Base-by-base conservation (phyloP, 2,797 vertebrate species). In the Notamacropus eugenii region DNA sequence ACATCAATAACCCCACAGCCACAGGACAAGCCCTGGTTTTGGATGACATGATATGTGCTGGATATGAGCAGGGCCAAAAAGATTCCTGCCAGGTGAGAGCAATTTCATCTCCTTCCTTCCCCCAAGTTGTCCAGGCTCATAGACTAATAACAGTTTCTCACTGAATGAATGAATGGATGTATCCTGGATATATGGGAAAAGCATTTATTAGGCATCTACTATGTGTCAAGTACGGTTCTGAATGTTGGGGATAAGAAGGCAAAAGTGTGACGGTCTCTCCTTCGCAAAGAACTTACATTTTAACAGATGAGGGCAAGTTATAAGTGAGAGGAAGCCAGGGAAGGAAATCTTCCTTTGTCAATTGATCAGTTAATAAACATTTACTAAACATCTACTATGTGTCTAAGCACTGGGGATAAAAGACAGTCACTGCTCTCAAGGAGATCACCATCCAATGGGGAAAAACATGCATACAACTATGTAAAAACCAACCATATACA, bases 81-180 rank as follows among this genome's bases (percentile, higher is more conserved):
- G 99, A 99, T 58, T 98, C 99, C 4, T 99, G 99, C 96, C 98
- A 99, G 99, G 99, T 99, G 97, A 46, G 91, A n/a, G 54, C 67
- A 40, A 11, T 31, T 62, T 74, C 1, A 0, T 40, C n/a, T 74
- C n/a, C 6, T 19, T 40, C n/a, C n/a, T 24, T 10, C n/a, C 8
- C 67, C 1, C 19, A 24, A 22, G n/a, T 19, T 40, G 19, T 74
- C n/a, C 67, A 40, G 67, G 34, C 40, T 74, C n/a, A 74, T 22
- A 40, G 5, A 40, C n/a, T 40, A 74, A 74, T 74, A 74, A n/a
- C 5, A 22, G n/a, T 74, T 74, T 74, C n/a, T 74, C n/a, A 40
- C 67, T 40, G 3, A 74, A 74, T 24, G n/a, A 40, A 40, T 40
- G n/a, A 22, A 74, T 34, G 13, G 3, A 31, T 74, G 67, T 19